A percentile compares a stretch with the other conserved stretches of the same genome.
Conservation (phyloP, 1,140 invertebrate species). For the Ditylenchus dipsaci region DNA sequence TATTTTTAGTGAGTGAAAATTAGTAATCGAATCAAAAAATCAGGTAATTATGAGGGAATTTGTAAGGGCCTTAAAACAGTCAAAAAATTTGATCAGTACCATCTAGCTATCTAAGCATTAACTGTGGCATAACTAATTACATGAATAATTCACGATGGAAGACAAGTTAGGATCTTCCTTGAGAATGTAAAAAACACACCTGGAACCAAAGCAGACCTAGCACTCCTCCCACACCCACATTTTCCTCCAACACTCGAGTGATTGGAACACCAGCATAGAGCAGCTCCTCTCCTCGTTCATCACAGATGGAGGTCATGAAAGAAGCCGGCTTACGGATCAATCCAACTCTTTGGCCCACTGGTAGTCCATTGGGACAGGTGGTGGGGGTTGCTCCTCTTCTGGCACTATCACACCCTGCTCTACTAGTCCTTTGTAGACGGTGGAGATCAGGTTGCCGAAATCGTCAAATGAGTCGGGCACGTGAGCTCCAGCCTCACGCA, state of each 20-base stretch:
- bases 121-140: no score
- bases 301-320: constrained; percentile 98
- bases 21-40: no score
- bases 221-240: constrained; percentile 91
- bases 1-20: no score
- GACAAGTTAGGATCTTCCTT: not conserved
- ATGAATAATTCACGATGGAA: no score
- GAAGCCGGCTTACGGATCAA: constrained; percentile 96
- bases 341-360: constrained; percentile 93
- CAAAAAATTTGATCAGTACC: no score
- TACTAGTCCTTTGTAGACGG: constrained; percentile 74
- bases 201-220: constrained; percentile 97
- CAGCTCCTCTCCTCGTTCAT: constrained; percentile 95
- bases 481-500: constrained; percentile 75
- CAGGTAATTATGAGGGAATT: no score
- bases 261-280: constrained; percentile 98
- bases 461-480: constrained; percentile 90
- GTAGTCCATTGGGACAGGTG: constrained; percentile 99
- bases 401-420: constrained; percentile 76
- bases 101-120: no score
- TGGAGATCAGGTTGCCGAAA: constrained; percentile 74
- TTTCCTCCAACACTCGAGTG: constrained; percentile 74
- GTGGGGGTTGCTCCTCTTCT: constrained; percentile 84
- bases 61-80: no score
- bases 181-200: constrained; percentile 59